phyloP scores from a whole-genome alignment of 2,113 vertebrate genomes.

The Pomatostomus ruficeps region DNA sequence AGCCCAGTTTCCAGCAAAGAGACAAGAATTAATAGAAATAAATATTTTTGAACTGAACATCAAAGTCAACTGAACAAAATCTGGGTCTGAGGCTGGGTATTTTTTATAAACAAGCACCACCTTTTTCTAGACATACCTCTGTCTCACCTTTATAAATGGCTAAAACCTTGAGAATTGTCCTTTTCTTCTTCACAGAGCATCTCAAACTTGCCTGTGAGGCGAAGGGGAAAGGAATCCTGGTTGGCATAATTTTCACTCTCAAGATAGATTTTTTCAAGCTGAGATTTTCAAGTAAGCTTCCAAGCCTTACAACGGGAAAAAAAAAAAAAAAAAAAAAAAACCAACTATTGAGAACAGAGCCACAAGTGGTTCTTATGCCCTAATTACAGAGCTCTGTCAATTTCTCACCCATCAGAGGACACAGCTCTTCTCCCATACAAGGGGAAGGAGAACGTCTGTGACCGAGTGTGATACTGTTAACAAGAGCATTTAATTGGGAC shows the following conservation, averaged over 20 bases:
- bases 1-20: neutral
- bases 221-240: neutral
- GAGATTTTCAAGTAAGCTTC: neutral
- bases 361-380: neutral
- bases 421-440: neutral
- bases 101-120: neutral
- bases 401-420: conserved; percentile 12
- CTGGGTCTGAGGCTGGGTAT: neutral
- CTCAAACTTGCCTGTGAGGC: neutral
- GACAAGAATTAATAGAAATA: neutral
- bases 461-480: neutral
- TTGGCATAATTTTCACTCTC: neutral
- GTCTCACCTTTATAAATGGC: neutral
- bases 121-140: neutral
- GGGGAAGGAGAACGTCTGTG: neutral
- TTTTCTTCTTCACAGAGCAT: neutral
- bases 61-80: neutral
- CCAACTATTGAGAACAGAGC: neutral
- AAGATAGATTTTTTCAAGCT: neutral
- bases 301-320: neutral
- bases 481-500: conserved; percentile 40
- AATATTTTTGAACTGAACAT: neutral
- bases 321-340: no score
- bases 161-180: neutral
- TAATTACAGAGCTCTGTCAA: neutral